phyloP scores from a whole-genome alignment of 2,888 invertebrate genomes.

The Sylvicola fuscatus region DNA sequence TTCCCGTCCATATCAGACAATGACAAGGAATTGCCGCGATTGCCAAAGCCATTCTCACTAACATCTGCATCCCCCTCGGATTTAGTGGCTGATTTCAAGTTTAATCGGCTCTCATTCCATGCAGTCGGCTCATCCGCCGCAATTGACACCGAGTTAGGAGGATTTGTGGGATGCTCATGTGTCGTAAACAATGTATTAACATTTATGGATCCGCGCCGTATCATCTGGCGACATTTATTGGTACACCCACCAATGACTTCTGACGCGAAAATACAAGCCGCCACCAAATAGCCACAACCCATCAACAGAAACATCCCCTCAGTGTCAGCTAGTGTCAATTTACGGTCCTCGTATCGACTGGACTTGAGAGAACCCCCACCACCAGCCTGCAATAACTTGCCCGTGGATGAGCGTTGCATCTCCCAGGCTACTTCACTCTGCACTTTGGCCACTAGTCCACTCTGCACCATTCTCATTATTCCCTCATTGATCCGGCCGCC shows the following conservation, averaged over 20 bases:
- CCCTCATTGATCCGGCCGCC: constrained; percentile 37
- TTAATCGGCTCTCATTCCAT: too few species aligned
- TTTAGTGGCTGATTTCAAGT: too few species aligned
- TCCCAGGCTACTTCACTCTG: constrained; percentile 50
- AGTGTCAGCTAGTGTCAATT: constrained; percentile 56
- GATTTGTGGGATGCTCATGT: too few species aligned
- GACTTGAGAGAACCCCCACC: constrained; percentile 25
- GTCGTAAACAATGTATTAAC: not conserved
- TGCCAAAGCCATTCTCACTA: too few species aligned
- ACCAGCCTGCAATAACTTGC: constrained; percentile 38
- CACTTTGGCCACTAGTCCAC: constrained; percentile 45
- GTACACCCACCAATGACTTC: constrained; percentile 53
- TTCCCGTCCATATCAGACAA: too few species aligned
- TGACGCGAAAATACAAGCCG: constrained; percentile 36
- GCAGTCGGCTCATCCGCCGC: too few species aligned
- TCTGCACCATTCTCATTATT: constrained; percentile 38
- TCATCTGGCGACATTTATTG: constrained; percentile 29
- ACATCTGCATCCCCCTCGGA: too few species aligned
- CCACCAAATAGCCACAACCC: constrained; percentile 45
- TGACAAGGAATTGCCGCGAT: too few species aligned
- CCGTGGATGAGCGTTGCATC: constrained; percentile 38
- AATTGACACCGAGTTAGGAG: too few species aligned
- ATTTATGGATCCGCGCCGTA: constrained; percentile 1
- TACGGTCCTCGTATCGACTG: constrained; percentile 40
- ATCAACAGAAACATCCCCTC: constrained; percentile 65